A percentile compares a stretch with the other conserved stretches of the same genome.
Conservation (phyloP, 2,113 vertebrate genomes). For the Tricholaema leucomelas region DNA sequence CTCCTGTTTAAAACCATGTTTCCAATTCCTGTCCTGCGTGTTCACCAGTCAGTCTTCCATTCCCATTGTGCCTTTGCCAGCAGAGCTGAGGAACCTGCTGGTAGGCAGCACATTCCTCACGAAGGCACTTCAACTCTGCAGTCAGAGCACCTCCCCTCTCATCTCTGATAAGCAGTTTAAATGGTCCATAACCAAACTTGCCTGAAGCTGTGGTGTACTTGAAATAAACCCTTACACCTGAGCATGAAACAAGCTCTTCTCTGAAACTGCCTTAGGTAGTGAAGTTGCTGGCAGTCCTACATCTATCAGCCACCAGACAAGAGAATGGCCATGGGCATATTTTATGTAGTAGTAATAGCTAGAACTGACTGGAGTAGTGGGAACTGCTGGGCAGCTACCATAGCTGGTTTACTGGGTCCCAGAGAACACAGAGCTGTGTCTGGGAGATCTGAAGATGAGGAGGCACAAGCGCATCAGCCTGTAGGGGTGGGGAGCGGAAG, state of each 20-base stretch:
- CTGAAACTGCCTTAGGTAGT: background rate
- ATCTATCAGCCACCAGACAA: fast-evolving
- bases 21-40: background rate
- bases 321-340: background rate
- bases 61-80: background rate
- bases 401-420: background rate
- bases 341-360: background rate
- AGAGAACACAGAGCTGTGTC: background rate
- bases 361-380: background rate
- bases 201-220: background rate
- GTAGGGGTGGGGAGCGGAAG: background rate
- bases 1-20: background rate
- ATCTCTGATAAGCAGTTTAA: background rate
- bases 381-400: background rate
- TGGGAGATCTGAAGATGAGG: background rate
- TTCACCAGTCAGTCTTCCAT: background rate
- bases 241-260: background rate
- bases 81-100: background rate
- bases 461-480: background rate
- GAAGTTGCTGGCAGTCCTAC: background rate
- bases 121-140: background rate
- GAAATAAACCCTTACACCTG: background rate
- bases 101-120: fast-evolving
- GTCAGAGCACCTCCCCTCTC: background rate
- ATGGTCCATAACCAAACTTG: background rate